Base-by-base conservation (phyloP, 2,113 vertebrate genomes). In the Garra rufa region DNA sequence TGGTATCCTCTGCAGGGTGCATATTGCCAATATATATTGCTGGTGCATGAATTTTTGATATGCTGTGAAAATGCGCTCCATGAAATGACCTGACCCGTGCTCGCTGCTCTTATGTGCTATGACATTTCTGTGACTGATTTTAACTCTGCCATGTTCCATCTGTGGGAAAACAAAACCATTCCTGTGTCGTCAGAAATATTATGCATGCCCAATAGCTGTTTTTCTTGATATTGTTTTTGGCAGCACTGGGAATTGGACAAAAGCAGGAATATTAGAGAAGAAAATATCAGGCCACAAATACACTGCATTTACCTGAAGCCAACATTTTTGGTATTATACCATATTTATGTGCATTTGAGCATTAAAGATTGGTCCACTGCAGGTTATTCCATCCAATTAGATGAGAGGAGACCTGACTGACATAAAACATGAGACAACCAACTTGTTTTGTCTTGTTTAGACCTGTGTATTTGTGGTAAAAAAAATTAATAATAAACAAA, bases 41-140 rank as follows among this genome's bases (percentile, higher is more conserved):
- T 80, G 41, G 61, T 30, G 26, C 59, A 80, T 67, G 26, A 67
- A 67, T 80, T 80, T 63, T 67, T 80, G 17, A 80, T 67, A 67
- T 34, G 57, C 59, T 48, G 57, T 9, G 43, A 43, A 79, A 77
- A 79, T 41, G 38, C 21, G 8, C 55, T 46, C n/a, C n/a, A 44
- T 63, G 14, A 80, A 48, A 80, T 80, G 11, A 80, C 59, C 77
- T 21, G 43, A 67, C 44, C 24, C 8, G 21, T 77, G 52, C 43
- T 17, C 3, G 44, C 4, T 13, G 43, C 46, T 63, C 59, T 43
- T 80, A 26, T 21, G 78, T 28, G 78, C 78, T 26, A 28, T 80
- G 59, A 34, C 61, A 80, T 80, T 80, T 80, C 61, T 67, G 59
- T 46, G 41, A 28, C 41, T 26, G 24, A 63, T 63, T 65, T 30